Conservation (phyloP, 2,113 vertebrate genomes). For the Irena cyanogastra region DNA sequence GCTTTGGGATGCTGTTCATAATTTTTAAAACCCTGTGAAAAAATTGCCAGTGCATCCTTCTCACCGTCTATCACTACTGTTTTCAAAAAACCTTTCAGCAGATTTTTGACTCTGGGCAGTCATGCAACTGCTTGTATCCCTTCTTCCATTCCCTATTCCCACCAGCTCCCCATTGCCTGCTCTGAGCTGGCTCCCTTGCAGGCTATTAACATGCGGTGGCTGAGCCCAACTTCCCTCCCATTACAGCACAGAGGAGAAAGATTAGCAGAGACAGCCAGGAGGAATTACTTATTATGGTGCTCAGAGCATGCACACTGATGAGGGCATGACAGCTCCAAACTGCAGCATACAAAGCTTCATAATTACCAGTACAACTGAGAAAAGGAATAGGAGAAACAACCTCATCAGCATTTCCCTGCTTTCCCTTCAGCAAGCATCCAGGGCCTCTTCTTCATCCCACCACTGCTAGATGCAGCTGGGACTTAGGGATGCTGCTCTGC, state of each 20-base stretch:
- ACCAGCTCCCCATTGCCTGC: background rate
- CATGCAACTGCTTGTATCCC: background rate
- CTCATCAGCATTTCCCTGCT: background rate
- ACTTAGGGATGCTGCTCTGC: background rate
- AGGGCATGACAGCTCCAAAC: constrained; percentile 24
- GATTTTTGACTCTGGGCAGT: background rate
- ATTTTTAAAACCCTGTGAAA: background rate
- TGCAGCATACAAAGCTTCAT: background rate
- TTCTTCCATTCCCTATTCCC: background rate
- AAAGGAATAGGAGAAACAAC: constrained; percentile 20
- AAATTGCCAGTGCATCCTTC: background rate
- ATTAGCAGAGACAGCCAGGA: constrained; percentile 14
- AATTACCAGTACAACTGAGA: constrained; percentile 26
- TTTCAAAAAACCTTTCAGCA: background rate
- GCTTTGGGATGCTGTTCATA: background rate
- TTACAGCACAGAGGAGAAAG: constrained; percentile 8
- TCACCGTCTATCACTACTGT: background rate
- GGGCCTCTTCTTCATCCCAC: background rate
- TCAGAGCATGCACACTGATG: background rate
- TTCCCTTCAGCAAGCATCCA: background rate
- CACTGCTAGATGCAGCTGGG: background rate
- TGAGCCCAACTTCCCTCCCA: background rate
- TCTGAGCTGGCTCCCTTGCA: background rate
- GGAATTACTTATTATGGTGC: constrained; percentile 25
- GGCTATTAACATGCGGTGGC: background rate